Percentiles rank a stretch among this genome's conserved stretches.
Conservation (phyloP, 2,888 invertebrate species). For the Chrysodeixis includens region DNA sequence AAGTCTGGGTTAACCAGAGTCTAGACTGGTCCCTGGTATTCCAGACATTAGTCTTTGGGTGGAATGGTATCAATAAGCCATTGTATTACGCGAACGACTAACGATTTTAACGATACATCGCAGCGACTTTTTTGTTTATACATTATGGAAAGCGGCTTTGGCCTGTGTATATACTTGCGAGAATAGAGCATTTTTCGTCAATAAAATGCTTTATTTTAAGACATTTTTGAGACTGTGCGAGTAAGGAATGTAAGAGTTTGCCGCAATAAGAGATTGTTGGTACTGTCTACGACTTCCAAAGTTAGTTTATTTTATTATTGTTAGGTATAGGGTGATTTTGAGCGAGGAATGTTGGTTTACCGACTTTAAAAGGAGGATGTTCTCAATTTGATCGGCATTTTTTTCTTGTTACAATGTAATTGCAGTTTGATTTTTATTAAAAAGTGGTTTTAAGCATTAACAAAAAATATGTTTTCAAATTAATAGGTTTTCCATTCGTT, state of each 20-base stretch:
- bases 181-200: not conserved
- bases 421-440: too few species aligned
- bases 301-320: constrained; percentile 29
- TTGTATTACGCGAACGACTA: constrained; percentile 30
- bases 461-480: too few species aligned
- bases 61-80: constrained; percentile 8
- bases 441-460: too few species aligned
- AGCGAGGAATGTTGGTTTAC: not conserved
- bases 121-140: constrained; percentile 34
- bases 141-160: constrained; percentile 7
- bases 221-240: constrained; percentile 47
- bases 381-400: too few species aligned
- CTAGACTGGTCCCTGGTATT: too few species aligned
- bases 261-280: constrained; percentile 15
- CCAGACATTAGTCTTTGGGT: not conserved
- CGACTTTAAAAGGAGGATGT: too few species aligned
- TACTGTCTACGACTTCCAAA: constrained; percentile 51
- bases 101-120: constrained; percentile 42
- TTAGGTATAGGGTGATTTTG: constrained; percentile 14
- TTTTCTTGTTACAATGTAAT: too few species aligned
- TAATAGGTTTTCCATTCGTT: too few species aligned
- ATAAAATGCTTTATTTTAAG: constrained; percentile 27
- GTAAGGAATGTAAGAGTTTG: constrained; percentile 18
- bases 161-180: constrained; percentile 35
- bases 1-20: not conserved